Evolutionary conservation across 2,888 invertebrate genomes (phyloP).

Genomic region (Rhaphigaster nebulosa): DNA sequence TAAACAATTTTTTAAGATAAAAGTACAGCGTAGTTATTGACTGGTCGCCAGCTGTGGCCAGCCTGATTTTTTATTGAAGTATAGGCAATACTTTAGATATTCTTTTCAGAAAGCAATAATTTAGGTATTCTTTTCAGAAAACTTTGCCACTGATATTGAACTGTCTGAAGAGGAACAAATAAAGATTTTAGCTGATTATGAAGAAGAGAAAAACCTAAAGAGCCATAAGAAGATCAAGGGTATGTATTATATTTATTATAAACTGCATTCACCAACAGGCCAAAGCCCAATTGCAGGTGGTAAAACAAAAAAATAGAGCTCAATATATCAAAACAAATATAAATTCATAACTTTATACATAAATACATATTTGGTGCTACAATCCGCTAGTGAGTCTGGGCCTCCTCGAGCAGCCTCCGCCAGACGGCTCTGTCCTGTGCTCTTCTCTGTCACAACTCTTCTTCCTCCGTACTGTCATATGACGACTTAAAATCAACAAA

Average conservation of each 20-base stretch:
- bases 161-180: conserved; percentile 80
- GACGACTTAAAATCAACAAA: too few relatives aligned
- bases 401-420: too few relatives aligned
- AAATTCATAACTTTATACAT: too few relatives aligned
- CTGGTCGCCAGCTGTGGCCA: not conserved
- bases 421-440: too few relatives aligned
- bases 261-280: too few relatives aligned
- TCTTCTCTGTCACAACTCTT: too few relatives aligned
- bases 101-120: conserved; percentile 69
- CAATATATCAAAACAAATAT: too few relatives aligned
- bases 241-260: not conserved
- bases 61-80: not conserved
- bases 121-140: conserved; percentile 70
- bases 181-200: conserved; percentile 77
- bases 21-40: not conserved
- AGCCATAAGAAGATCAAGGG: conserved; percentile 54
- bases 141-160: conserved; percentile 77
- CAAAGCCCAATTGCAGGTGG: too few relatives aligned
- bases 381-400: too few relatives aligned
- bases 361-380: too few relatives aligned
- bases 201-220: conserved; percentile 73
- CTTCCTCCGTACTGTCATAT: too few relatives aligned
- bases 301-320: too few relatives aligned
- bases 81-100: not conserved
- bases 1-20: not conserved